Percentiles rank a stretch among this genome's conserved stretches.
Evolutionary conservation across 2,888 invertebrate species (phyloP).

Genomic region (Unio delphinus): DNA sequence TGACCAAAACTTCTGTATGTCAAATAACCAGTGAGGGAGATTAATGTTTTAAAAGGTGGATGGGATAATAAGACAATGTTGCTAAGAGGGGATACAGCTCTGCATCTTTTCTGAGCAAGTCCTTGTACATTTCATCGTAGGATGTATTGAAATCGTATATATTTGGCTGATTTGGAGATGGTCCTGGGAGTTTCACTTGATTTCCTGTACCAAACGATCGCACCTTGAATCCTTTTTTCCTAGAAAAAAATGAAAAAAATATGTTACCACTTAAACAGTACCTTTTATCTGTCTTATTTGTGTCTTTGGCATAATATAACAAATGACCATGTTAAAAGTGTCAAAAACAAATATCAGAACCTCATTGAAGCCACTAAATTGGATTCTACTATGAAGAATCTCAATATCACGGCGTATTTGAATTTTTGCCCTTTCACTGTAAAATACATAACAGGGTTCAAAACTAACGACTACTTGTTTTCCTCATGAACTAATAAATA

Average conservation of each 20-base stretch:
- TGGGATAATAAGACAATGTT: no score
- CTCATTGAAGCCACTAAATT: no score
- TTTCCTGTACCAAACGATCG: slow-evolving; percentile 83
- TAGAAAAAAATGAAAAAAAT: slow-evolving; percentile 66
- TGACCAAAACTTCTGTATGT: background rate
- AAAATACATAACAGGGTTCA: no score
- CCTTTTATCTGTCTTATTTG: no score
- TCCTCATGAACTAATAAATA: no score
- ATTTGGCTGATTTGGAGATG: slow-evolving; percentile 91
- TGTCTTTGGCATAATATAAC: no score
- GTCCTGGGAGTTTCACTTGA: slow-evolving; percentile 94
- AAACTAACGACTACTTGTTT: no score
- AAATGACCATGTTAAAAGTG: no score
- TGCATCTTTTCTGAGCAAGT: slow-evolving; percentile 91
- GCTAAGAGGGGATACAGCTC: slow-evolving; percentile 80
- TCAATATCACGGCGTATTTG: no score
- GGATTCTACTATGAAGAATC: no score
- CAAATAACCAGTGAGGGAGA: background rate
- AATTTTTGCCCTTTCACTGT: no score
- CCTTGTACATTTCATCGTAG: slow-evolving; percentile 95
- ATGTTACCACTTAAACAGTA: background rate
- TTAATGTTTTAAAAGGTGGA: background rate
- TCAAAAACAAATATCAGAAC: no score
- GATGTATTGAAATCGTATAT: slow-evolving; percentile 96
- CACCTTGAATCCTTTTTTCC: slow-evolving; percentile 97